phyloP scores from a whole-genome alignment of 2,888 invertebrate genomes.

The Eilema griseolum region DNA sequence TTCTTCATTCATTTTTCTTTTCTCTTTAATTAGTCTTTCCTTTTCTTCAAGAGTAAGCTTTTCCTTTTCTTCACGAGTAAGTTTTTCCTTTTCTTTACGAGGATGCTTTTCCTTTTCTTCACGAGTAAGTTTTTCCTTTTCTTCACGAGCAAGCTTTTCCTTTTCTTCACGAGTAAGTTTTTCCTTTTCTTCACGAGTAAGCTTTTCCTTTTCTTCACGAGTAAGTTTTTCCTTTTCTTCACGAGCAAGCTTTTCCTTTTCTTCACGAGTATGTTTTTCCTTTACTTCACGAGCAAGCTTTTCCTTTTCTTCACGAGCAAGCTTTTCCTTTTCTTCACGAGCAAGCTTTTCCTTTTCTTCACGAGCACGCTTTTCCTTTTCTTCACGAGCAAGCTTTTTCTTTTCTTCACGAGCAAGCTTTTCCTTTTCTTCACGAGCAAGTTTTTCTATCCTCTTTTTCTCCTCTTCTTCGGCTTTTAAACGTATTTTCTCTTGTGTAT shows the following conservation, averaged over 20 bases:
- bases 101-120: conserved; percentile 6
- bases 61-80: background rate
- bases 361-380: background rate
- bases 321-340: conserved; percentile 1
- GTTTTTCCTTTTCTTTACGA: background rate
- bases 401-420: conserved; percentile 3
- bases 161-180: conserved; percentile 5
- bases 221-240: conserved; percentile 8
- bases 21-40: background rate
- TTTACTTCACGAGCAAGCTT: conserved; percentile 8
- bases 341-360: conserved; percentile 7
- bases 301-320: conserved; percentile 1
- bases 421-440: conserved; percentile 6
- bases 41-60: conserved; percentile 8
- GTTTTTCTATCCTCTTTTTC: background rate
- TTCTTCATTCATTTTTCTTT: background rate
- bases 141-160: conserved; percentile 7
- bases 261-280: background rate
- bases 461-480: conserved; percentile 10
- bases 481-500: conserved; percentile 12
- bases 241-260: conserved; percentile 8
- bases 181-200: conserved; percentile 7
- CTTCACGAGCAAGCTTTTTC: conserved; percentile 7
- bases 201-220: background rate
- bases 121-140: background rate